These are phyloP conservation scores for Netelia melanura DNA, from an alignment of 2,888 invertebrate species.

Conservation along the genomic window DNA sequence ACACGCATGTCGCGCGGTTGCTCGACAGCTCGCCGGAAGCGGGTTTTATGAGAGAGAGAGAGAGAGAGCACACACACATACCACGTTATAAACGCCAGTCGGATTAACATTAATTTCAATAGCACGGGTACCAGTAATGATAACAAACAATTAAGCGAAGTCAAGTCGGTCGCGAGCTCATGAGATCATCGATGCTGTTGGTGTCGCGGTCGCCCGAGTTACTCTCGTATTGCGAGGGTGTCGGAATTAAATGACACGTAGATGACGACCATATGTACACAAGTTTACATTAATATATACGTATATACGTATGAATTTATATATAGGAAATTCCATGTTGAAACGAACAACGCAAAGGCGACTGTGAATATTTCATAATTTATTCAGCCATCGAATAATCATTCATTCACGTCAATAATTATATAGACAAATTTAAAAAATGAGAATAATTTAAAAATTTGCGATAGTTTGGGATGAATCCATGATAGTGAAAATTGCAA, in stretches of 20 bases:
- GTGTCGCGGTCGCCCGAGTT: constrained; percentile 50
- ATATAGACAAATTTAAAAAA: no score
- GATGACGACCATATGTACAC: constrained; percentile 74
- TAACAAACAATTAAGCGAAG: constrained; percentile 84
- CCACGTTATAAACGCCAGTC: constrained; percentile 70
- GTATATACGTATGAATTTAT: constrained; percentile 11
- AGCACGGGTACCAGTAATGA: constrained; percentile 84
- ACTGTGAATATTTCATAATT: neutral
- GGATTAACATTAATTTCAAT: constrained; percentile 85
- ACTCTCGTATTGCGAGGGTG: constrained; percentile 78
- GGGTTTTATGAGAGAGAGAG: constrained; percentile 80
- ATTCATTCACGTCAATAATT: no score
- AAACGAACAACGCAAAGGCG: neutral
- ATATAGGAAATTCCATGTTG: neutral
- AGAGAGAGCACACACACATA: neutral
- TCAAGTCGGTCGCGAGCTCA: constrained; percentile 79
- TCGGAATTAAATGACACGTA: constrained; percentile 84
- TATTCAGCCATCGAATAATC: no score
- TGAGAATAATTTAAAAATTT: no score
- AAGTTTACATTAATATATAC: constrained; percentile 58
- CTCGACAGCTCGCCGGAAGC: constrained; percentile 81
- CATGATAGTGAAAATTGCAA: no score
- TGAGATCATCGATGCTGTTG: constrained; percentile 84
- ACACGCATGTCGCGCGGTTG: constrained; percentile 60
- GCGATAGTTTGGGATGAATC: no score